Evolutionary conservation across 2,888 invertebrate species (phyloP), one percentile per base, ranked within the genome.

Genomic region (Zygothrica quintamaculata): DNA sequence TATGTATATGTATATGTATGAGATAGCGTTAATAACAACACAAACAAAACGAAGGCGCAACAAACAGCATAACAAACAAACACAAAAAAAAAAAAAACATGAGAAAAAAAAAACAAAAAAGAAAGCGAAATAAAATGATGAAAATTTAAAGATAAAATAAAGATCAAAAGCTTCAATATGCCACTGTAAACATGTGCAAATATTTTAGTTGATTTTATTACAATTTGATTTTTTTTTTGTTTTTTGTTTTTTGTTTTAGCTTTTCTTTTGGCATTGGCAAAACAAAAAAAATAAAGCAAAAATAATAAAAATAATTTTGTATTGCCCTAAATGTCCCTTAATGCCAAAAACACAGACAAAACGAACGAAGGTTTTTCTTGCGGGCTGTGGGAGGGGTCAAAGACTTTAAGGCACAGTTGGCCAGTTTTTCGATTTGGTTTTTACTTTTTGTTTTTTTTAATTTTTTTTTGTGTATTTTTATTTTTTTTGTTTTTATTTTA

Each of bases 141-240:
- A 46, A 52, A 44, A 62, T 31, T 13, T 26, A 37, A 1, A 7
- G 34, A 40, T 42, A 59, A 58, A 73, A 74, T 68, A 70, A 85
- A 85, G 81, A 87, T 82, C 87, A 82, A 82, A 82, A 77, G 87
- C 87, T 58, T 79, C 55, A 67, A 71, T 50, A 42, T 62, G 73
- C 68, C 64, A 64, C 65, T 65, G 70, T 68, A 74, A 85, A 66
- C 65, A 74, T 87, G 78, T 77, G 75, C 70, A 87, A 87, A 87
- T 87, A 87, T 81, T 87, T 87, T 71, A 67, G 59, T 84, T 84
- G 82, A 81, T 81, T 87, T 85, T 75, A 69, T 87, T 84, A 65
- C 59, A 66, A 61, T 73, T 64, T 64, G 48, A 62, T 58, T 65
- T 58, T 44, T 37, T n/a, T n/a, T n/a, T n/a, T n/a, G n/a, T n/a